Evolutionary conservation across 2,888 invertebrate species (phyloP), one percentile per base, ranked within the genome.

Genomic region (Monopis laevigella): DNA sequence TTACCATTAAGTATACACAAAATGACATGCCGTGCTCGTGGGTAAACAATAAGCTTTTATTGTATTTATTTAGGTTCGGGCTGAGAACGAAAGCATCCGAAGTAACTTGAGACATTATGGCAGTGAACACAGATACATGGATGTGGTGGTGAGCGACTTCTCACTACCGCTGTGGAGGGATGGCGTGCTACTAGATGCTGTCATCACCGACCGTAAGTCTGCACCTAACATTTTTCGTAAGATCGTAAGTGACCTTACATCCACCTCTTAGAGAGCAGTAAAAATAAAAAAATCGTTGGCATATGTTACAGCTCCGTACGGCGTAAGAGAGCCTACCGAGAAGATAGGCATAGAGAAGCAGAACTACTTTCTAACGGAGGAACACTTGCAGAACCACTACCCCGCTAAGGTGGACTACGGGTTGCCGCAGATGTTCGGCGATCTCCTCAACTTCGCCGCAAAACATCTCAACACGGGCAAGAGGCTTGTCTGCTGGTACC

Each of bases 401-500:
- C 94, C 95, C 0, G 86, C 92, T 1, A 94, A 96, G 67, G 85
- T 93, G 30, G 89, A 88, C 44, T 99, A 99, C 60, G 86, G 87
- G 10, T 74, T 98, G 48, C 84, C 89, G 1, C 87, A 91, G 48
- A 86, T 98, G 21, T 93, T 92, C 58, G 77, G 78, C 39, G 98
- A 99, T 71, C 80, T 99, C 35, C 71, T 99, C 28, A 78, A 84
- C 53, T 95, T 98, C 70, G 86, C 95, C 0, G 92, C 92, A 0
- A 81, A 78, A 39, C 88, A 92, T 62, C 82, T 99, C 42, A 84
- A 77, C 50, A 48, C 91, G 3, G 86, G 88, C 3, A 91, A 96
- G 0, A 80, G 94, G 47, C 77, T 99, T 12, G 96, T 98, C 0
- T 97, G 92, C 75, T 99, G 98, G 98, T 88, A 96, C 54, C 99